Evolutionary conservation across 2,888 invertebrate genomes (phyloP), one percentile per base, ranked within the genome.

Genomic region (Hyposoter dolosus): DNA sequence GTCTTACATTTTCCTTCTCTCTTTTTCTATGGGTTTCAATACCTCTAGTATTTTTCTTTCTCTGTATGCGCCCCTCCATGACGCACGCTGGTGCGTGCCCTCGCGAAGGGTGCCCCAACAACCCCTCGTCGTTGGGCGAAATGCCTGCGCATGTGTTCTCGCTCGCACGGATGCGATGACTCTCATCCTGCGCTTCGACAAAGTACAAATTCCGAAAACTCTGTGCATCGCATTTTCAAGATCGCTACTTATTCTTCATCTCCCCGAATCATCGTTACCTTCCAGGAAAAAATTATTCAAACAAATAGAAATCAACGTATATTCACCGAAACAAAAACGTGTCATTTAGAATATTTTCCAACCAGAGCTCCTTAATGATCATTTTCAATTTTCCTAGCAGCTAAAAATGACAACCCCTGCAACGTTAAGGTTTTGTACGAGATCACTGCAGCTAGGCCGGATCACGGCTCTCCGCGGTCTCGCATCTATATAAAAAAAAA

Each of bases 371-470:
- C 9, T 68, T 28, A 3, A 50, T 35, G 65, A 32, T 32, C n/a
- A 23, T 19, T 53, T 40, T n/a, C 28, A 5, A 5, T 53, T 65
- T 72, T 66, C 45, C 2, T 0, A 15, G 15, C 35, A 3, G 65
- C 23, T 45, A 19, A 80, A 82, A 83, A 87, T 93, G 93, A 92
- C 89, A 90, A 91, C 88, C 92, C 83, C 92, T 92, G 91, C 43
- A 23, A 83, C 84, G 84, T 74, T 86, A 76, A 72, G 82, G 65
- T 80, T n/a, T n/a, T 75, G 83, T 74, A 75, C 84, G 88, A 89
- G 90, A 91, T 92, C 90, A 89, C 89, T 90, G 90, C 90, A 89
- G 90, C 89, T 90, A 92, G 91, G 91, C 89, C 88, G 88, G 90
- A 92, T 92, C 91, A 91, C 90, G 90, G 86, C 77, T 76, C 77